Evolutionary conservation across 2,113 vertebrate species (phyloP).

Genomic region (Cololabis saira): DNA sequence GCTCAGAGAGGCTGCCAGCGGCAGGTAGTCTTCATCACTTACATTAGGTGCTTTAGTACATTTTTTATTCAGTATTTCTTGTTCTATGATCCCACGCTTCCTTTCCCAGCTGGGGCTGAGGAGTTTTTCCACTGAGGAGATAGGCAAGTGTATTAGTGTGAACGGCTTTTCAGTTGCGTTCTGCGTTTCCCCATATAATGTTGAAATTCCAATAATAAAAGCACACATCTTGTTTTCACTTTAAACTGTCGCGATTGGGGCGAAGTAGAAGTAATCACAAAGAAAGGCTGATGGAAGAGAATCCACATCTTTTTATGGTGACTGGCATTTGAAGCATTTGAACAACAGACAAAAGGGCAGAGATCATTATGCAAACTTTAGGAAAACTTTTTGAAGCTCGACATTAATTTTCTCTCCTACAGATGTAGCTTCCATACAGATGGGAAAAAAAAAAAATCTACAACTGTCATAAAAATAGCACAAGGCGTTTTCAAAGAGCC

Average conservation of each 20-base stretch:
- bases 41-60: neutral
- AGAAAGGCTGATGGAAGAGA: no score
- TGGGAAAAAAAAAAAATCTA: slow-evolving; percentile 60
- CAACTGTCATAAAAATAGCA: slow-evolving; percentile 77
- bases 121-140: neutral
- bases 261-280: no score
- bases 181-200: neutral
- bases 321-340: slow-evolving; percentile 59
- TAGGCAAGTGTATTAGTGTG: slow-evolving; percentile 15
- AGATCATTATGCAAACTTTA: slow-evolving; percentile 52
- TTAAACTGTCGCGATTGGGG: no score
- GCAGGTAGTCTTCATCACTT: neutral
- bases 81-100: no score
- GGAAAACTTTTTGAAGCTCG: slow-evolving; percentile 45
- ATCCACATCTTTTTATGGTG: neutral
- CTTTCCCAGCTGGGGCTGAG: no score
- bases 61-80: no score
- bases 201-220: slow-evolving; percentile 37
- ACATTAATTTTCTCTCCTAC: no score
- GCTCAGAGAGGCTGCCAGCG: neutral
- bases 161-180: slow-evolving; percentile 18
- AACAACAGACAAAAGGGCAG: slow-evolving; percentile 48
- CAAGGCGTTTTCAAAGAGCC: slow-evolving; percentile 63
- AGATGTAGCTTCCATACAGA: slow-evolving; percentile 25
- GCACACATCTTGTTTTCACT: no score